Percentiles rank a stretch among this genome's conserved stretches.
Conservation (phyloP, 2,113 vertebrate genomes). For the Cnemophilus loriae region DNA sequence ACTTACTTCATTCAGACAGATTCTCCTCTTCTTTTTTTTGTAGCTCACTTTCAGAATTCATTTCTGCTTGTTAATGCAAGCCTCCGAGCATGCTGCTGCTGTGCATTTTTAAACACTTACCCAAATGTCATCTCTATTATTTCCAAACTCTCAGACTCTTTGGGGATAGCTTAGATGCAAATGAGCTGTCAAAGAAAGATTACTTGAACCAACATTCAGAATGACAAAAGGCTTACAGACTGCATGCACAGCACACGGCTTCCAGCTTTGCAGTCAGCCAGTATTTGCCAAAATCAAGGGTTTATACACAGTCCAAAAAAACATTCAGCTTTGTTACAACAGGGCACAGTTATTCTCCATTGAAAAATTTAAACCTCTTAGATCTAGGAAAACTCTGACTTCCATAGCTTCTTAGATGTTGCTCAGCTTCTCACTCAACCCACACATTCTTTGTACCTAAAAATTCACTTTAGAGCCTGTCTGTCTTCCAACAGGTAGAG, state of each 20-base stretch:
- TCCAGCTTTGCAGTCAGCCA: constrained; percentile 11
- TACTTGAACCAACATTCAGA: constrained; percentile 54
- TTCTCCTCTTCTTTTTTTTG: neutral
- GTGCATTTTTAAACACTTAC: constrained; percentile 51
- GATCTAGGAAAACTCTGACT: neutral
- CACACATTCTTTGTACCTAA: neutral
- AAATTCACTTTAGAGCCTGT: neutral
- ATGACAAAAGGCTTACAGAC: constrained; percentile 50
- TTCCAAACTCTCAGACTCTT: constrained; percentile 34
- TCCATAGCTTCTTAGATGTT: neutral
- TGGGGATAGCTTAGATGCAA: constrained; percentile 45
- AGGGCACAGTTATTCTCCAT: neutral
- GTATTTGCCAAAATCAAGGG: constrained; percentile 28
- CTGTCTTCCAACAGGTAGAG: neutral
- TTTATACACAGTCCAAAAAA: neutral
- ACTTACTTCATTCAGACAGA: constrained; percentile 43
- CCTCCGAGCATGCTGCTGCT: constrained; percentile 37
- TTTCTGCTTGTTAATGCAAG: constrained; percentile 28
- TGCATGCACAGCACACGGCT: neutral
- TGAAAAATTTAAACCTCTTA: neutral
- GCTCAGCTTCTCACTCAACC: neutral
- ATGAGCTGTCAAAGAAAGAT: constrained; percentile 58
- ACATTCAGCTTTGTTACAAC: neutral
- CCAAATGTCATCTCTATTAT: constrained; percentile 46
- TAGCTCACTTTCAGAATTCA: constrained; percentile 32